A percentile compares a stretch with the other conserved stretches of the same genome.
Conservation (phyloP, 2,113 vertebrate species). For the Oplegnathus fasciatus region DNA sequence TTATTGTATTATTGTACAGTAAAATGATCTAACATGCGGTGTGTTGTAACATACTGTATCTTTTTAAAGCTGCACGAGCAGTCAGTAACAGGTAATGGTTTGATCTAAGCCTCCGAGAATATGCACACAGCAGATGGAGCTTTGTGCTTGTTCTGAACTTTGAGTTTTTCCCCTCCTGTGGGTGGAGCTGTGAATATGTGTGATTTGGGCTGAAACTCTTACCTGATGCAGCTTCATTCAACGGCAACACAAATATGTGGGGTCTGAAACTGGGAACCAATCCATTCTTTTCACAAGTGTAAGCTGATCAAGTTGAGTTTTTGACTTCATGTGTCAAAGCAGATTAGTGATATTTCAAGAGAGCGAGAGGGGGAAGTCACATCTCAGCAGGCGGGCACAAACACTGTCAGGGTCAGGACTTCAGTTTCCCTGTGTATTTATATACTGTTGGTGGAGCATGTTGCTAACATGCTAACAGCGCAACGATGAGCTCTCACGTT, state of each 20-base stretch:
- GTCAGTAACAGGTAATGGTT: no score
- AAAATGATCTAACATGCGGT: neutral
- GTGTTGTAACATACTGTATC: neutral
- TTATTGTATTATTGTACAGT: neutral
- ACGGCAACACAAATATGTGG: neutral
- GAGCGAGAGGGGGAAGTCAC: no score
- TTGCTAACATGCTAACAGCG: conserved; percentile 30
- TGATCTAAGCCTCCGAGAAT: no score
- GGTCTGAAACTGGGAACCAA: neutral
- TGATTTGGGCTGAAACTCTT: neutral
- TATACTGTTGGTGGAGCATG: neutral
- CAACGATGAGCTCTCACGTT: conserved; percentile 6
- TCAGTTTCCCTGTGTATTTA: neutral
- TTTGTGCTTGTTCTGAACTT: no score
- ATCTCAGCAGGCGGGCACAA: neutral
- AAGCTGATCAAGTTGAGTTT: conserved; percentile 15
- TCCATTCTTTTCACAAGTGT: neutral
- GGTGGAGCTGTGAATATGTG: neutral
- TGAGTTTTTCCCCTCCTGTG: no score
- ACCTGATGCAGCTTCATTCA: neutral
- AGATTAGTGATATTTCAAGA: conserved; percentile 27
- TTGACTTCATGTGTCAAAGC: conserved; percentile 23
- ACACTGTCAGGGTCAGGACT: neutral
- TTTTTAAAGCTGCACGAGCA: no score
- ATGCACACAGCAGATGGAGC: no score